These are phyloP conservation scores for Benthosema pterotum DNA, from an alignment of 2,797 vertebrate genomes.

Conservation along the genomic window DNA sequence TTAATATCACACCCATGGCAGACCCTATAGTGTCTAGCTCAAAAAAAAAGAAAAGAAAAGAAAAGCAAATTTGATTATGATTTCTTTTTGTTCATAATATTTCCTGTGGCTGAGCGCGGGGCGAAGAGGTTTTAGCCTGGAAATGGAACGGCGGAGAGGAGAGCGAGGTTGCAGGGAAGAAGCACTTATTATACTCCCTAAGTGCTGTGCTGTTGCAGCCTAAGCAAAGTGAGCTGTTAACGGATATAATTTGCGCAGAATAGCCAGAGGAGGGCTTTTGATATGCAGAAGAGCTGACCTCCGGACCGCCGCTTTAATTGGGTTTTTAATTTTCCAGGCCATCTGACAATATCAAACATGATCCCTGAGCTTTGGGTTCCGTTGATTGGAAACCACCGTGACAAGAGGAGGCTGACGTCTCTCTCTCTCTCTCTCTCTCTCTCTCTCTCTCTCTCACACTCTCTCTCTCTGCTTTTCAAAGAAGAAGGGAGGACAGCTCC, in stretches of 20 bases:
- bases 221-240: conserved; percentile 99
- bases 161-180: conserved; percentile 72
- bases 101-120: conserved; percentile 65
- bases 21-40: conserved; percentile 86
- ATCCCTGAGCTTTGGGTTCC: conserved; percentile 83
- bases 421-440: conserved; percentile 71
- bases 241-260: conserved; percentile 98
- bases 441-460: not conserved
- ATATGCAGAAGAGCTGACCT: conserved; percentile 99
- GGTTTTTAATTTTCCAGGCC: conserved; percentile 99
- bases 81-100: conserved; percentile 73
- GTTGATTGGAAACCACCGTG: conserved; percentile 90
- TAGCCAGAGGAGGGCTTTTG: conserved; percentile 99
- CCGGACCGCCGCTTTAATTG: conserved; percentile 99
- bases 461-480: conserved; percentile 45
- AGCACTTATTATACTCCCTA: conserved; percentile 97
- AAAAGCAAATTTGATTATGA: conserved; percentile 93
- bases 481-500: conserved; percentile 54
- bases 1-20: conserved; percentile 85
- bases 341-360: conserved; percentile 99
- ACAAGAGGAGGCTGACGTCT: conserved; percentile 81
- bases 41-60: conserved; percentile 83
- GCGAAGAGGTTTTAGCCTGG: conserved; percentile 92
- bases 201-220: conserved; percentile 94
- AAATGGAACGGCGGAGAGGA: conserved; percentile 87